Evolutionary conservation across 2,113 vertebrate genomes (phyloP).

Genomic region (Callipepla californica): DNA sequence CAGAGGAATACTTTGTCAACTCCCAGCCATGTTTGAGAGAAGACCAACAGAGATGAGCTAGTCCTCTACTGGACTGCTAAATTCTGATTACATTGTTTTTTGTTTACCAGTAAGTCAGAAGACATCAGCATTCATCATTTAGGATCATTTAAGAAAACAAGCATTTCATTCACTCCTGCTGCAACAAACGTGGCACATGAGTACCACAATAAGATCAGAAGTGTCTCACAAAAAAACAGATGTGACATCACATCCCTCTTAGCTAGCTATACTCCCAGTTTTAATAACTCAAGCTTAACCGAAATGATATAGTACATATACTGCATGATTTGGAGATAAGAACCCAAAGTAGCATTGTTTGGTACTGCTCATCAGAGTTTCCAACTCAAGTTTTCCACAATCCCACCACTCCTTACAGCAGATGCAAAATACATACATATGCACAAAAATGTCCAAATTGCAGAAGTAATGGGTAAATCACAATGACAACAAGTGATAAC

Average conservation of each 20-base stretch:
- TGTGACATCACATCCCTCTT: not conserved
- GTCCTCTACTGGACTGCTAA: not conserved
- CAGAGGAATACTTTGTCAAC: not conserved
- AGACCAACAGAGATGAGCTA: not conserved
- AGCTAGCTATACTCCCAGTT: not conserved
- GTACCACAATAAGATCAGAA: not conserved
- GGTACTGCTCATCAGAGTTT: not conserved
- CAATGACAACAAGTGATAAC: not conserved
- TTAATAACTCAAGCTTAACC: not conserved
- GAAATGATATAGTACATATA: rapidly evolving
- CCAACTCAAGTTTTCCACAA: not conserved
- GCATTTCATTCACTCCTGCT: not conserved
- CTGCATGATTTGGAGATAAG: not conserved
- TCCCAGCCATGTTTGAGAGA: not conserved
- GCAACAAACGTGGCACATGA: not conserved
- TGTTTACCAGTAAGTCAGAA: not conserved
- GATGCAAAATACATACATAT: not conserved
- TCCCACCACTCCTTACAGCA: too few relatives aligned
- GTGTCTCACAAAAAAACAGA: not conserved
- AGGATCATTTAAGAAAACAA: not conserved
- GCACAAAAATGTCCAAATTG: not conserved
- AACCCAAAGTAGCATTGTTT: not conserved
- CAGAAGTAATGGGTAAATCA: too few relatives aligned
- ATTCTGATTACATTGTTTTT: not conserved
- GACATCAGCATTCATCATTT: not conserved